These are phyloP conservation scores for Acrocera orbiculus DNA, from an alignment of 2,888 invertebrate species.

Conservation along the genomic window DNA sequence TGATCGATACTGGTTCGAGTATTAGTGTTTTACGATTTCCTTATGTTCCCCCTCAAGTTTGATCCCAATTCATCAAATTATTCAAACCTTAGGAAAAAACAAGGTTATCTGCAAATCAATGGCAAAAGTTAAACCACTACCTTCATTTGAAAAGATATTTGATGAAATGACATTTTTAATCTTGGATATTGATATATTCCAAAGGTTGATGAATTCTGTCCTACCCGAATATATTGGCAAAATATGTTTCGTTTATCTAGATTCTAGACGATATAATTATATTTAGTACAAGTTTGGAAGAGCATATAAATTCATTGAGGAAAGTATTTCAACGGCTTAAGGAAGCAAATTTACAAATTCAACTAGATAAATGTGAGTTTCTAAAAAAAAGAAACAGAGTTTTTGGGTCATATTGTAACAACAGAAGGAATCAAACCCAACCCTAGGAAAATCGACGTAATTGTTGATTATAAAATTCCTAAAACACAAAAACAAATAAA, in stretches of 20 bases:
- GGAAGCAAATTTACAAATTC: conserved; percentile 4
- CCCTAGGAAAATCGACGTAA: conserved; percentile 15
- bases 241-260: conserved; percentile 17
- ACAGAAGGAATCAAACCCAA: conserved; percentile 17
- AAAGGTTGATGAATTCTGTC: conserved; percentile 9
- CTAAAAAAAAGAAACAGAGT: conserved; percentile 3
- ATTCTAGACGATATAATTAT: conserved; percentile 22
- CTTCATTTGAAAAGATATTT: too few species aligned
- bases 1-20: not conserved
- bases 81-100: too few species aligned
- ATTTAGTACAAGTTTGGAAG: conserved; percentile 9
- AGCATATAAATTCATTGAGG: conserved; percentile 13
- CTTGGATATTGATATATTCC: too few species aligned
- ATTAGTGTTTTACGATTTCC: too few species aligned
- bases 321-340: not conserved
- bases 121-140: too few species aligned
- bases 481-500: conserved; percentile 15
- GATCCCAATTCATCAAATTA: too few species aligned
- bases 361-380: conserved; percentile 1
- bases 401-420: conserved; percentile 15
- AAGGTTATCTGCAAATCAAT: too few species aligned
- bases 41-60: too few species aligned
- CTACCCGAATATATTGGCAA: conserved; percentile 12
- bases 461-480: conserved; percentile 12
- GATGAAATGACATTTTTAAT: too few species aligned